Conservation (phyloP, 2,888 invertebrate genomes). For the Rotaria magnacalcarata region DNA sequence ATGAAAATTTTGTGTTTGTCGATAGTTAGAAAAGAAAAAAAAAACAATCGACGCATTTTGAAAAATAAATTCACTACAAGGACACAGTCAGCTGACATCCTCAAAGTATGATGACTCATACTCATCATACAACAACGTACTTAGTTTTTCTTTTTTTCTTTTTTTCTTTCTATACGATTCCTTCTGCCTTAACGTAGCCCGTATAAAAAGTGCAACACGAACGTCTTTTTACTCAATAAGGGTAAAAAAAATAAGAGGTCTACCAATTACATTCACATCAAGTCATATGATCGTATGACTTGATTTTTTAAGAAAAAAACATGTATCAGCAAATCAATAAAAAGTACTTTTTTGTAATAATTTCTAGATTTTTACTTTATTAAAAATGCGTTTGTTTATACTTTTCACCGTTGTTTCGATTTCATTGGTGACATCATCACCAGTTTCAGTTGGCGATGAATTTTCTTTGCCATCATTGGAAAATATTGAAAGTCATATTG, state of each 20-base stretch:
- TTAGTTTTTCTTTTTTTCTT: neutral
- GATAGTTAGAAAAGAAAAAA: neutral
- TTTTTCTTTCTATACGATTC: neutral
- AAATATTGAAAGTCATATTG: neutral
- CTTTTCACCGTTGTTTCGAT: no score
- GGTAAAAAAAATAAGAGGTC: neutral
- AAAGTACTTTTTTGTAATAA: neutral
- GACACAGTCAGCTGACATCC: neutral
- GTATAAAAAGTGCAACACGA: neutral
- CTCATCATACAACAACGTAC: neutral
- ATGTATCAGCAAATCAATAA: neutral
- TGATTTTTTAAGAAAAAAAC: neutral
- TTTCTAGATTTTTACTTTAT: neutral
- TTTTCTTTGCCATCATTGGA: neutral
- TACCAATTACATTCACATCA: neutral
- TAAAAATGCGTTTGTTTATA: no score
- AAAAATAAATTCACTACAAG: neutral
- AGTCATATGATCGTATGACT: neutral
- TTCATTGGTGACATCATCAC: no score
- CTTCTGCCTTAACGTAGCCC: neutral
- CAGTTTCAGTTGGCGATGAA: no score
- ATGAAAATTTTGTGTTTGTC: neutral
- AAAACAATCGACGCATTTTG: neutral
- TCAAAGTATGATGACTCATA: neutral
- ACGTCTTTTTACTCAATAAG: neutral